Evolutionary conservation across 2,888 invertebrate genomes (phyloP).

Genomic region (Mycalesis mineus): DNA sequence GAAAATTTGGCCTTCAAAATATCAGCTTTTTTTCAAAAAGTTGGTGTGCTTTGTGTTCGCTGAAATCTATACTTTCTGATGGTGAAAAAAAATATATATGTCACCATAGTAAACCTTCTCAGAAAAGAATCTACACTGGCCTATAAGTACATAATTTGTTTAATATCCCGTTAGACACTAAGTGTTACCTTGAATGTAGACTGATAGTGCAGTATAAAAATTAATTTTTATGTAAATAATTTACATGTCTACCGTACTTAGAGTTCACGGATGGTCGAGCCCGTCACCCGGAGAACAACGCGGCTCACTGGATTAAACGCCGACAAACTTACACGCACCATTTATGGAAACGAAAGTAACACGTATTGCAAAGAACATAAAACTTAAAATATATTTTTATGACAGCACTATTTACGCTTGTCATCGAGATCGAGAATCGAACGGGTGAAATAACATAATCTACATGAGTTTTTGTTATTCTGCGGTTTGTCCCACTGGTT

Average conservation of each 20-base stretch:
- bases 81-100: too few species aligned
- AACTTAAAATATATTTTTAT: constrained; percentile 27
- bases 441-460: constrained; percentile 50
- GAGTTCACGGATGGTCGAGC: constrained; percentile 59
- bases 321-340: constrained; percentile 34
- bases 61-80: too few species aligned
- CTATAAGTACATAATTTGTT: too few species aligned
- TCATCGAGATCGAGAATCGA: constrained; percentile 44
- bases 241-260: constrained; percentile 48
- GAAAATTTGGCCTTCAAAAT: too few species aligned
- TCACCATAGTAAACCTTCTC: too few species aligned
- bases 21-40: too few species aligned
- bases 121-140: too few species aligned
- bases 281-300: constrained; percentile 53
- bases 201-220: too few species aligned
- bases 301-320: constrained; percentile 51
- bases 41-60: too few species aligned
- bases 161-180: too few species aligned
- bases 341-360: constrained; percentile 5
- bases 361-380: constrained; percentile 25
- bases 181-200: too few species aligned
- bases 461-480: constrained; percentile 47
- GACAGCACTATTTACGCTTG: constrained; percentile 22
- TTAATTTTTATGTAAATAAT: neutral
- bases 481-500: constrained; percentile 52